These are phyloP conservation scores for Galeopterus variegatus DNA, from an alignment of 2,113 vertebrate genomes.

Conservation along the genomic window DNA sequence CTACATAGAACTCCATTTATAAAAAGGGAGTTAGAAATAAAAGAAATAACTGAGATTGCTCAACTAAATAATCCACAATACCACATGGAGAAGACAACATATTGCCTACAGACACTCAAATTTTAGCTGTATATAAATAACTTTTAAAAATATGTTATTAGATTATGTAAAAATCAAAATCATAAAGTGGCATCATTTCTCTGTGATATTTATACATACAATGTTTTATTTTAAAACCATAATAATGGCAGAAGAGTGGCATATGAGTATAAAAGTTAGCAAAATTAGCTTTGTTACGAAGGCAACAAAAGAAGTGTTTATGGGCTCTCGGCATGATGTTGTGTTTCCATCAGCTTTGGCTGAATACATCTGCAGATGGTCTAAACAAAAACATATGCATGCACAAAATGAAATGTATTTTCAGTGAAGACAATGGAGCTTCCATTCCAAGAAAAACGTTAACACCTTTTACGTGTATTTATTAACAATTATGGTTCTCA, in stretches of 20 bases:
- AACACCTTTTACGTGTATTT: background rate
- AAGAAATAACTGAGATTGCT: background rate
- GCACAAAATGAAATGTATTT: conserved; percentile 63
- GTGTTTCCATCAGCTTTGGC: conserved; percentile 76
- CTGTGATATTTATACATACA: background rate
- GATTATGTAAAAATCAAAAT: background rate
- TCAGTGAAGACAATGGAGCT: background rate
- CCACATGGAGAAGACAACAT: background rate
- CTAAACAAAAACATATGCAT: conserved; percentile 41
- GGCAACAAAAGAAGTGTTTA: background rate
- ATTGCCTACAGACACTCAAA: background rate
- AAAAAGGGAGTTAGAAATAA: background rate
- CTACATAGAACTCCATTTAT: background rate
- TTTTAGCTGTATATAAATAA: background rate
- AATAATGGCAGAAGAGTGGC: background rate
- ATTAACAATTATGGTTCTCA: background rate
- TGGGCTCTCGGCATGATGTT: background rate
- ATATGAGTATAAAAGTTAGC: background rate
- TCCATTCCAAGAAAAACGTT: background rate
- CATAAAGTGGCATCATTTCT: background rate
- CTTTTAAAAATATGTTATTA: background rate
- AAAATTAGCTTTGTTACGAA: background rate
- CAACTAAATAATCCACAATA: background rate
- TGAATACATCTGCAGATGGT: conserved; percentile 74
- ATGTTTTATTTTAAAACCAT: background rate